Evolutionary conservation across 2,888 invertebrate species (phyloP), one percentile per base, ranked within the genome.

Genomic region (Philaethria dido): DNA sequence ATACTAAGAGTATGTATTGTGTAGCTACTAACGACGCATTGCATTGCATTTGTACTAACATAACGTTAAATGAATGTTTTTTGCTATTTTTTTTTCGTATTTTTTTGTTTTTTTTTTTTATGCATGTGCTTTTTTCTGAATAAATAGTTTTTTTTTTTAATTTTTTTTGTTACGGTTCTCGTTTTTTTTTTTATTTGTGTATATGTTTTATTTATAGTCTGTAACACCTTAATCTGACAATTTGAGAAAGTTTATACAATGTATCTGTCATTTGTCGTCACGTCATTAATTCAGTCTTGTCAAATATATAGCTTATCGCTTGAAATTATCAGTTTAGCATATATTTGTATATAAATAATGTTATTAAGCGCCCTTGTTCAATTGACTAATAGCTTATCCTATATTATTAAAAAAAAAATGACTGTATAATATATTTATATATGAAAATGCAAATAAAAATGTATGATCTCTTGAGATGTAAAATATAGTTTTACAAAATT

Each of bases 1-100:
- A 90, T 81, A 77, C 86, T 66, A 92, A 91, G 88, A 91, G 92
- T 92, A 92, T 84, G 92, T 92, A 91, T 52, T 29, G 50, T 29
- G 50, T 86, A 45, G 47, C 68, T 50, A 72, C 73, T 69, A 70
- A 64, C 70, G 71, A 71, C 69, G 73, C 73, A 69, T 68, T 70
- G 71, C 73, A 70, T 61, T 66, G n/a, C 50, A 52, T 52, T 4
- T 9, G 18, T 65, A 73, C 73, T 72, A 69, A 71, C 59, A 39
- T 44, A 9, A 39, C 20, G 47, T 55, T 67, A 36, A 42, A 8
- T 39, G 36, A 36, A 45, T 45, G 44, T 67, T 52, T 52, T 44
- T 36, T 36, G 44, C 11, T 52, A n/a, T 29, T 52, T 29, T 52
- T 11, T 29, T 11, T 20, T 59, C 5, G 9, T 44, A 4, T 20